Base-by-base conservation (phyloP, 2,888 invertebrate genomes). In the Lycia hirtaria region DNA sequence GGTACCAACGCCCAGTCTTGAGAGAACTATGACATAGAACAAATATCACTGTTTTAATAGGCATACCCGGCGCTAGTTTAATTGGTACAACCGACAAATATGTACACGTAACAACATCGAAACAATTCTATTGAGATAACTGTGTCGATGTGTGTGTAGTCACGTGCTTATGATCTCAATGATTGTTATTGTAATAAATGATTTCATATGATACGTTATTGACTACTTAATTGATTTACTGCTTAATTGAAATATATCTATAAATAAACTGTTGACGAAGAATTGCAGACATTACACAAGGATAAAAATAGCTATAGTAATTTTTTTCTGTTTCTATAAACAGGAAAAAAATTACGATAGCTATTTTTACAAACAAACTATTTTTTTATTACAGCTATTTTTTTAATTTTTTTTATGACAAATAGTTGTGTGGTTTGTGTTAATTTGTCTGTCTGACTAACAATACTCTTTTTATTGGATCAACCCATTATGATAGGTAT, bases 121-220 rank as follows among this genome's bases (percentile, higher is more conserved):
- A 50, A 45, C 56, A 38, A 37, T 40, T 56, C 9, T 35, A 45
- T 33, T 45, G 38, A 38, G 33, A 45, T 28, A 15, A 33, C 20
- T 47, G 26, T 44, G 37, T 19, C 33, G 9, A 1, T 44, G 35
- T 51, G 57, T 55, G 61, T 9, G 33, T 37, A 50, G 35, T 74
- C 75, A 76, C 72, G 71, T 74, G 76, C 67, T 65, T 64, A 44
- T 63, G 33, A 40, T 53, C 41, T 64, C 63, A 72, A 68, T 72
- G 60, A 67, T 44, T 67, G 41, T 69, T 65, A 62, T 64, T 62
- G 55, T 62, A 56, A 62, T 38, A 37, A 17, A 48, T 48, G 12
- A 19, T 24, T 45, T 44, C 59, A 37, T 43, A 49, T 43, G 33
- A 37, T 40, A 44, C 62, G 66, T 43, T 52, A 48, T 57, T 53